Evolutionary conservation across 53 echinoderm and acorn worm genomes (phyloP).

Genomic region (Crossaster papposus): DNA sequence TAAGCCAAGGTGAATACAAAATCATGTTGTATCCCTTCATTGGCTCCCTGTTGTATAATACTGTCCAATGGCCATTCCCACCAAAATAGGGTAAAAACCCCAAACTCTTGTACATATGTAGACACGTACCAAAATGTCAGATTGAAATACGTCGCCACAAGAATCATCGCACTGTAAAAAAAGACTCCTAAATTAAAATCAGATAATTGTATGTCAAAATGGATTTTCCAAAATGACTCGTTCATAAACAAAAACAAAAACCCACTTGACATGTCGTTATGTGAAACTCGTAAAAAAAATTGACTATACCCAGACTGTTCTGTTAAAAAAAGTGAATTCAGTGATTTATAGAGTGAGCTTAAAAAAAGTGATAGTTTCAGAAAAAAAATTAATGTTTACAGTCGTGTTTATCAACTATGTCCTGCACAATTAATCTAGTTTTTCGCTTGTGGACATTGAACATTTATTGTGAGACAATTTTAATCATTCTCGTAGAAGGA

Average conservation of each 20-base stretch:
- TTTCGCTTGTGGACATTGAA: slow-evolving; percentile 10
- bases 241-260: background rate
- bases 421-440: slow-evolving; percentile 14
- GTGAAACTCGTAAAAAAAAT: slow-evolving; percentile 1
- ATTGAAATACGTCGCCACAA: slow-evolving; percentile 24
- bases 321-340: slow-evolving; percentile 12
- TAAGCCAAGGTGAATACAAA: slow-evolving; percentile 63
- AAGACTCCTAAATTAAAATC: slow-evolving; percentile 23
- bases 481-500: slow-evolving; percentile 19
- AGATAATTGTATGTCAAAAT: background rate
- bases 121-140: background rate
- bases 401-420: slow-evolving; percentile 24
- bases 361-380: slow-evolving; percentile 1
- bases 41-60: slow-evolving; percentile 39
- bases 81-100: slow-evolving; percentile 19
- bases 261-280: background rate
- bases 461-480: slow-evolving; percentile 39
- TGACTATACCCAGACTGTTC: background rate
- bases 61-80: slow-evolving; percentile 27
- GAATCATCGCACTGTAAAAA: slow-evolving; percentile 31
- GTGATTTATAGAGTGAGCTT: slow-evolving; percentile 10
- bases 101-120: slow-evolving; percentile 50
- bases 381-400: slow-evolving; percentile 37
- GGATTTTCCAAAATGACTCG: slow-evolving; percentile 16
- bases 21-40: background rate